A percentile compares a stretch with the other conserved stretches of the same genome.
phyloP scores from a whole-genome alignment of 2,113 vertebrate genomes.

The cattle (Bos taurus) region DNA sequence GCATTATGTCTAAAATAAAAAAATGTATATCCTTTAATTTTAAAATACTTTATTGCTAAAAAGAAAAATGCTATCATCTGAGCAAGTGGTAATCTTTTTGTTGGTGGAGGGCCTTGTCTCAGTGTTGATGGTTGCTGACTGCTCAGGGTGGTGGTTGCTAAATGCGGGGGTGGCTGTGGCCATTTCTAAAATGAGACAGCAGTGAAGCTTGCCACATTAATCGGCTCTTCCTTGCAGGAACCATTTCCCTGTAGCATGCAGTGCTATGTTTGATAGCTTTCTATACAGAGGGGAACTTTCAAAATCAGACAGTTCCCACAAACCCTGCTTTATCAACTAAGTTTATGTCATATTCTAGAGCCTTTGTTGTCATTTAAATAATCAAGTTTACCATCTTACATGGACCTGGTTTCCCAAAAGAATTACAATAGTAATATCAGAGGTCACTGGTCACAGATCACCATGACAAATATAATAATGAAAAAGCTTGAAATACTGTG shows the following conservation, averaged over 20 bases:
- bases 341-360: neutral
- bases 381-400: neutral
- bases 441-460: neutral
- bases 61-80: neutral
- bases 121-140: neutral
- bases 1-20: neutral
- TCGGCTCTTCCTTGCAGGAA: neutral
- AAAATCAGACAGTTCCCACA: neutral
- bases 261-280: neutral
- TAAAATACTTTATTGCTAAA: neutral
- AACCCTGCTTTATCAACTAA: neutral
- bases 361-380: neutral
- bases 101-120: neutral
- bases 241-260: neutral
- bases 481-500: neutral
- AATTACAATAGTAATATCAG: neutral
- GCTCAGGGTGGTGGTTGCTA: neutral
- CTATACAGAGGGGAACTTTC: neutral
- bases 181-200: neutral
- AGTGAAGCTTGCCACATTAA: neutral
- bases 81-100: neutral
- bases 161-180: neutral
- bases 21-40: neutral
- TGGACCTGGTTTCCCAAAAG: neutral
- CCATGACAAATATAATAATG: neutral